phyloP scores from a whole-genome alignment of 2,797 vertebrate genomes.

The Hylomyscus alleni region DNA sequence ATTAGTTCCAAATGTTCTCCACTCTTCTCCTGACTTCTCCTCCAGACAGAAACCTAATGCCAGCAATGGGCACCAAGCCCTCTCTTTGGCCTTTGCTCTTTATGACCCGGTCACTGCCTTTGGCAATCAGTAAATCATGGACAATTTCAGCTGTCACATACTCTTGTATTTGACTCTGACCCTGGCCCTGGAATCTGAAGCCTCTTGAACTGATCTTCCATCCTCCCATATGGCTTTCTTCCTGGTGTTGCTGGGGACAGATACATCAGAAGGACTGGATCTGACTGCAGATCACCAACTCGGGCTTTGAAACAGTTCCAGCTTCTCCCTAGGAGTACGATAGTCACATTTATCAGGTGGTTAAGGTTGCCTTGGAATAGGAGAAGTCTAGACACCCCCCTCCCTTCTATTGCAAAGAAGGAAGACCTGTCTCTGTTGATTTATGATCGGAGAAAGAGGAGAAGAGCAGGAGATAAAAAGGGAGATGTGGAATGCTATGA shows the following conservation, averaged over 20 bases:
- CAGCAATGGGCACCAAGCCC: conserved; percentile 73
- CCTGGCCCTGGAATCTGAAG: conserved; percentile 71
- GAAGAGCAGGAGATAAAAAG: conserved; percentile 80
- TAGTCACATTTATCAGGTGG: conserved; percentile 58
- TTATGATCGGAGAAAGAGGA: conserved; percentile 78
- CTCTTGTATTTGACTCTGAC: conserved; percentile 84
- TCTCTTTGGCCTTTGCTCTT: conserved; percentile 83
- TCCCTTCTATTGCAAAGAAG: conserved; percentile 58
- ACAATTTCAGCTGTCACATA: conserved; percentile 85
- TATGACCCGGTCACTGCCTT: conserved; percentile 77
- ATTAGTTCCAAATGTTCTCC: conserved; percentile 85
- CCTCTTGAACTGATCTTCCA: conserved; percentile 75
- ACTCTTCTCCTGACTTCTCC: conserved; percentile 72
- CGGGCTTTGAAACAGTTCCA: conserved; percentile 24
- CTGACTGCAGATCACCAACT: neutral
- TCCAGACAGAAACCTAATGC: conserved; percentile 83
- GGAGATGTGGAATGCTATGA: conserved; percentile 71
- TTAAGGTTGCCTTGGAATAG: conserved; percentile 35
- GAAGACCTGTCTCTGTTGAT: conserved; percentile 73
- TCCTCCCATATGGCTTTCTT: conserved; percentile 64
- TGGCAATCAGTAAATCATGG: conserved; percentile 84
- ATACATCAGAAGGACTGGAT: conserved; percentile 41
- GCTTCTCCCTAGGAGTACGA: conserved; percentile 42
- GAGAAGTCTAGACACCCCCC: conserved; percentile 66
- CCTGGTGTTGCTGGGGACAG: neutral